phyloP scores from a whole-genome alignment of 2,113 vertebrate genomes.

The Hypocryptadius cinnamomeus region DNA sequence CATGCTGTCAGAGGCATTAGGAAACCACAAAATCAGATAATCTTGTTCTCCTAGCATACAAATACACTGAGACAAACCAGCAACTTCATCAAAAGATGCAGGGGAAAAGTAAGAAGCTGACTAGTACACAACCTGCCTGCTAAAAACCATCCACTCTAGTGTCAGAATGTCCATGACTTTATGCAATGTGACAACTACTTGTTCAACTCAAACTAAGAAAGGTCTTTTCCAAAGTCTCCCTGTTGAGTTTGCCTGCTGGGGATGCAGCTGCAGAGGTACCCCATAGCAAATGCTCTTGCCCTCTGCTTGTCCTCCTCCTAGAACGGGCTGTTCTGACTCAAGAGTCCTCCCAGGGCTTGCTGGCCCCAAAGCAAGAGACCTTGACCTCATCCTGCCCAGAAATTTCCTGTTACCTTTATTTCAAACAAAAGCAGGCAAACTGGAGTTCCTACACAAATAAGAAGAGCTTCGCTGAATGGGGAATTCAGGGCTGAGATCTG shows the following conservation, averaged over 20 bases:
- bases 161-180: not conserved
- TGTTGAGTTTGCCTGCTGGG: not conserved
- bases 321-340: conserved; percentile 14
- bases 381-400: conserved; percentile 63
- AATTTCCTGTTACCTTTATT: conserved; percentile 75
- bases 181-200: not conserved
- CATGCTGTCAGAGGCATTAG: not conserved
- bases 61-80: not conserved
- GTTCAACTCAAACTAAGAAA: not conserved
- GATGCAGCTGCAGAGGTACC: not conserved
- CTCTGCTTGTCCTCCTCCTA: not conserved
- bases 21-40: not conserved
- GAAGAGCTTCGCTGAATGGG: conserved; percentile 61
- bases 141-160: not conserved
- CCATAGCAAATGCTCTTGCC: not conserved
- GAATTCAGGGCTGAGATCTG: conserved; percentile 63
- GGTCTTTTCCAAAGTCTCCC: not conserved
- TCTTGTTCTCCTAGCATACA: not conserved
- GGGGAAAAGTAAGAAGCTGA: not conserved
- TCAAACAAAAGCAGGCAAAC: conserved; percentile 46
- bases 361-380: conserved; percentile 54
- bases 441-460: conserved; percentile 58
- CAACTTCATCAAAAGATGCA: not conserved
- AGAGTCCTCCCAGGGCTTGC: conserved; percentile 31
- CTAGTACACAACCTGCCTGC: not conserved